These are phyloP conservation scores for Papilio polytes DNA, from an alignment of 1,140 invertebrate species.

Conservation along the genomic window DNA sequence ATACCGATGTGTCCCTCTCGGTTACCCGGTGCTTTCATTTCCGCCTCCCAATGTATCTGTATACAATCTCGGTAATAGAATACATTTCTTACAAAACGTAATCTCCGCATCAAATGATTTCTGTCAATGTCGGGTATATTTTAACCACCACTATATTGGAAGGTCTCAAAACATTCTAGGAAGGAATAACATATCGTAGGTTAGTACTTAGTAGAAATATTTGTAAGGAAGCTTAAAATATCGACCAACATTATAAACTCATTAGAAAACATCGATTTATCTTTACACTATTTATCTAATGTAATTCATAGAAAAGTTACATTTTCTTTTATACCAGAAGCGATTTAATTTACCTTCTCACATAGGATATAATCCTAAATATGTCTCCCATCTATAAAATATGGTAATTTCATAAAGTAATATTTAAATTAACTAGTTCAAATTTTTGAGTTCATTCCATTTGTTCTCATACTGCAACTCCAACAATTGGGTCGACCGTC, in stretches of 20 bases:
- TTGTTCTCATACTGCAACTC: background rate
- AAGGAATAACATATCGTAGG: background rate
- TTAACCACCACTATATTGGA: background rate
- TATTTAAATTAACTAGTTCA: background rate
- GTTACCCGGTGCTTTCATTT: conserved; percentile 43
- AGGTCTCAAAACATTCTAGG: background rate
- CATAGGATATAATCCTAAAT: no score
- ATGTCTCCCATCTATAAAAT: no score
- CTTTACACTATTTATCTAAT: no score
- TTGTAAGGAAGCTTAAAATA: no score
- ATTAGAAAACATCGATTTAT: no score
- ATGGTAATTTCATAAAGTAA: no score
- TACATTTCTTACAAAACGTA: background rate
- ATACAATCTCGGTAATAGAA: conserved; percentile 33
- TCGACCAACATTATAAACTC: no score
- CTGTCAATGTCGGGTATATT: background rate
- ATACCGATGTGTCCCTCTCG: conserved; percentile 30
- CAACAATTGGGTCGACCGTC: background rate
- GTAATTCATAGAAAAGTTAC: no score
- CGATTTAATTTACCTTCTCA: no score
- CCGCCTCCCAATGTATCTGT: conserved; percentile 39
- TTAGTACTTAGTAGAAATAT: no score
- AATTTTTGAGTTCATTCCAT: background rate
- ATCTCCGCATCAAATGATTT: conserved; percentile 5
- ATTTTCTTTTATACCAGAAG: no score